These are phyloP conservation scores for Caenorhabditis afra DNA, from an alignment of 2,888 invertebrate genomes.

Conservation along the genomic window DNA sequence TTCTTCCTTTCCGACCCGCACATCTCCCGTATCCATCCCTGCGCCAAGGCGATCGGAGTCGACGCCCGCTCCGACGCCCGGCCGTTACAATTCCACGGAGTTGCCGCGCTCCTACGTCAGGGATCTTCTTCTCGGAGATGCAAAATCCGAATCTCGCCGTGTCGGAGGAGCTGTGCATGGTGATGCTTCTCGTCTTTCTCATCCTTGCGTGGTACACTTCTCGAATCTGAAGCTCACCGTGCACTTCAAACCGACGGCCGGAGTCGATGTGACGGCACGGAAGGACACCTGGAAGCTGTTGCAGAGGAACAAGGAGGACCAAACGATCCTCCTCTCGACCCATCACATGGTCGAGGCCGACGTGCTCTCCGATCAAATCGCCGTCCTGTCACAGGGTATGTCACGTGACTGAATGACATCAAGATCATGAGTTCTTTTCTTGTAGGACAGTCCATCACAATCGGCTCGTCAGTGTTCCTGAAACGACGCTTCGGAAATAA, in stretches of 20 bases:
- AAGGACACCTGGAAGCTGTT: conserved; percentile 88
- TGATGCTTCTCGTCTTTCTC: conserved; percentile 85
- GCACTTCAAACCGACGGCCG: conserved; percentile 83
- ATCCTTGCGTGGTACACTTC: conserved; percentile 85
- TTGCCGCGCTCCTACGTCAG: conserved; percentile 79
- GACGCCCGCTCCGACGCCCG: too few relatives aligned
- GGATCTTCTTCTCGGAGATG: conserved; percentile 69
- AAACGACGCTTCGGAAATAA: conserved; percentile 83
- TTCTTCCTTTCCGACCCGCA: background rate
- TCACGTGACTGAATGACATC: too few relatives aligned
- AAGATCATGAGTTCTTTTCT: too few relatives aligned
- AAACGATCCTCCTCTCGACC: conserved; percentile 83
- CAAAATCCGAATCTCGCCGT: conserved; percentile 64
- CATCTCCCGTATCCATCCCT: too few relatives aligned
- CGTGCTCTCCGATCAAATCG: conserved; percentile 83
- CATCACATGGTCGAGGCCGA: conserved; percentile 84
- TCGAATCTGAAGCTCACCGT: conserved; percentile 85
- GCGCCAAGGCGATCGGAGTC: too few relatives aligned
- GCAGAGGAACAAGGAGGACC: conserved; percentile 85
- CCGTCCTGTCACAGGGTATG: conserved; percentile 83
- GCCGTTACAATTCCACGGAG: conserved; percentile 87
- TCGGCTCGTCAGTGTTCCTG: conserved; percentile 82
- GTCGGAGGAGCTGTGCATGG: conserved; percentile 80
- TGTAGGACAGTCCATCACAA: conserved; percentile 79
- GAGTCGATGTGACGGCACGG: conserved; percentile 89